Percentiles rank a stretch among this genome's conserved stretches.
Evolutionary conservation across 2,888 invertebrate genomes (phyloP).

Genomic region (Galerucella calmariensis): DNA sequence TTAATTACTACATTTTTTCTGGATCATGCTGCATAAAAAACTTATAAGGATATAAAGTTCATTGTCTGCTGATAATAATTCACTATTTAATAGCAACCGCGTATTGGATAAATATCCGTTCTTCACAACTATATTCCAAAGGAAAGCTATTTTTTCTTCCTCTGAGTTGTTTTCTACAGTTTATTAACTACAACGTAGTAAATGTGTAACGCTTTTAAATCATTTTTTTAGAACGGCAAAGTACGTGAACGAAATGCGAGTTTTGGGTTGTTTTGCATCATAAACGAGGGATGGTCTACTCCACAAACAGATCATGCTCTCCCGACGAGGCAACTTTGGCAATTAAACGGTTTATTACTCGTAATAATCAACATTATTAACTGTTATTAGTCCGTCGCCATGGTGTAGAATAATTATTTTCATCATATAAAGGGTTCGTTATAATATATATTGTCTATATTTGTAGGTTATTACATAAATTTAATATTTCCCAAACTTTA

Average conservation of each 20-base stretch:
- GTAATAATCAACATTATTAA: constrained; percentile 39
- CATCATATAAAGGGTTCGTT: constrained; percentile 7
- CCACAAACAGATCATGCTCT: constrained; percentile 45
- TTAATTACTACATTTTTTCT: too few relatives aligned
- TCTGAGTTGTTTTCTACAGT: not conserved
- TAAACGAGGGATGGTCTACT: constrained; percentile 34
- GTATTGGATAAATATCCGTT: not conserved
- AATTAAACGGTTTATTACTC: constrained; percentile 43
- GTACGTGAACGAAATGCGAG: constrained; percentile 28
- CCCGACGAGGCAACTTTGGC: constrained; percentile 38
- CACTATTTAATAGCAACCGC: not conserved
- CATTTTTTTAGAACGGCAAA: constrained; percentile 14
- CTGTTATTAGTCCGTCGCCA: constrained; percentile 36
- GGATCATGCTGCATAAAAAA: too few relatives aligned
- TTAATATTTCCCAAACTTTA: not conserved
- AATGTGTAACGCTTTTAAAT: not conserved
- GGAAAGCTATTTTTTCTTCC: not conserved
- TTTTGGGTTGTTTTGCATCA: constrained; percentile 35
- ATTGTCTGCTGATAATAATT: too few relatives aligned
- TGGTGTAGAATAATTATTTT: constrained; percentile 23
- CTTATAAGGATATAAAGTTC: too few relatives aligned
- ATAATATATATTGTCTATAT: not conserved
- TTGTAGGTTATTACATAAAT: not conserved
- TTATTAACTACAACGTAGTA: not conserved
- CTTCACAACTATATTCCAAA: not conserved